Percentiles rank a stretch among this genome's conserved stretches.
phyloP scores from a whole-genome alignment of 2,797 vertebrate species.

The Oreonectes daqikongensis region DNA sequence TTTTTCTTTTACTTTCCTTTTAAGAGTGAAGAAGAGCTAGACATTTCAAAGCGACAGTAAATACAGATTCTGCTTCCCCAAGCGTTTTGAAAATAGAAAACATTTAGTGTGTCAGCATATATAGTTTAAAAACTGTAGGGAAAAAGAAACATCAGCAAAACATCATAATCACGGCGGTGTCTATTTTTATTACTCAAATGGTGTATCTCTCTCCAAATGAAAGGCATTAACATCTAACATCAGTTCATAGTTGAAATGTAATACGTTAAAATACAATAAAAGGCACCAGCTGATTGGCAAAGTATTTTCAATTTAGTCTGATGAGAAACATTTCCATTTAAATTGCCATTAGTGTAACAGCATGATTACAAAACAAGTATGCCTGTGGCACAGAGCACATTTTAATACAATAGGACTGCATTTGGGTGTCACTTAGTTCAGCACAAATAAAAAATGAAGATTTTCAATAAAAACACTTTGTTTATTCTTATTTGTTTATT shows the following conservation, averaged over 20 bases:
- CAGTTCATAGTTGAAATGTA: constrained; percentile 26
- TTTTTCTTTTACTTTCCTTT: constrained; percentile 8
- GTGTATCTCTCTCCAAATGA: constrained; percentile 35
- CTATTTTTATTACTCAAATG: constrained; percentile 26
- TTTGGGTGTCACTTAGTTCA: neutral
- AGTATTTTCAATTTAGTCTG: constrained; percentile 42
- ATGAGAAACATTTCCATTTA: constrained; percentile 41
- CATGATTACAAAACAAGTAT: constrained; percentile 23
- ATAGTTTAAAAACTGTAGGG: constrained; percentile 5
- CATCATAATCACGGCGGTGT: constrained; percentile 7
- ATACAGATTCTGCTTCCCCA: constrained; percentile 33
- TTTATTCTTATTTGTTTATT: neutral
- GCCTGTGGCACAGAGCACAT: constrained; percentile 13
- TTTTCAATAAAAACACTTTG: neutral
- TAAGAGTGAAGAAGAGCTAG: constrained; percentile 17
- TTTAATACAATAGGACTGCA: neutral
- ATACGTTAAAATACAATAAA: constrained; percentile 34
- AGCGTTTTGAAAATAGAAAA: constrained; percentile 32
- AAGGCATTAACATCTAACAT: constrained; percentile 43
- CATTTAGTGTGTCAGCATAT: constrained; percentile 35
- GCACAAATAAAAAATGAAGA: neutral
- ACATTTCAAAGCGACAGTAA: constrained; percentile 15
- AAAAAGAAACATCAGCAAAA: constrained; percentile 21
- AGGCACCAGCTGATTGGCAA: constrained; percentile 30
- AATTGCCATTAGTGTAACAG: constrained; percentile 19